Evolutionary conservation across 2,888 invertebrate genomes (phyloP).

Genomic region (Ichneumoninae sp.): DNA sequence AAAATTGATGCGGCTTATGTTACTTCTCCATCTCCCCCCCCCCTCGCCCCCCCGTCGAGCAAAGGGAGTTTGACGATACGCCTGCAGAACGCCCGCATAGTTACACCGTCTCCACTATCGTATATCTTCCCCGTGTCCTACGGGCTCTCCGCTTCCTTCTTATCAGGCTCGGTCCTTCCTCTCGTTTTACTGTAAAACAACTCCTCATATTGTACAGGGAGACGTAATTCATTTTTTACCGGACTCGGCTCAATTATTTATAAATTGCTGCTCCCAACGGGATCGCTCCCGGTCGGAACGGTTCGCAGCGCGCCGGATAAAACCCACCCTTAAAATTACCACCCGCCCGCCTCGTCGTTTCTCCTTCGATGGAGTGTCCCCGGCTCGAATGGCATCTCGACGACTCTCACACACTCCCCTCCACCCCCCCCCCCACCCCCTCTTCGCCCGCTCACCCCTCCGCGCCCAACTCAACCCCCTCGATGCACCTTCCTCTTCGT

Average conservation of each 20-base stretch:
- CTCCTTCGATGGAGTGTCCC: slow-evolving; percentile 49
- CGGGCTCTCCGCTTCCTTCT: slow-evolving; percentile 60
- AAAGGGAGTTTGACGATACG: slow-evolving; percentile 57
- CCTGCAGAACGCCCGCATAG: slow-evolving; percentile 10
- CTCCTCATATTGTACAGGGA: slow-evolving; percentile 84
- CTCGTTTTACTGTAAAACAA: slow-evolving; percentile 84
- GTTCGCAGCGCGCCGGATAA: slow-evolving; percentile 8
- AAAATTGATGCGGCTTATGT: slow-evolving; percentile 84
- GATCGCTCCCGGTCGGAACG: slow-evolving; percentile 67
- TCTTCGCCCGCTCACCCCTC: slow-evolving; percentile 47
- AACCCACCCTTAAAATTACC: slow-evolving; percentile 10
- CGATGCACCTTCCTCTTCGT: slow-evolving; percentile 42
- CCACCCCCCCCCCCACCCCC: slow-evolving; percentile 38
- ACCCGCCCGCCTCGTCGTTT: slow-evolving; percentile 32
- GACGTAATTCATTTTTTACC: slow-evolving; percentile 85
- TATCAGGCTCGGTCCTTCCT: slow-evolving; percentile 79
- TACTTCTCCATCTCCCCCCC: slow-evolving; percentile 66
- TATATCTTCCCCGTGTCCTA: slow-evolving; percentile 34
- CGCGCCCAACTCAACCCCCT: slow-evolving; percentile 35
- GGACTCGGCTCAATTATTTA: slow-evolving; percentile 85
- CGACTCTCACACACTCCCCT: slow-evolving; percentile 47
- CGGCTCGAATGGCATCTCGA: slow-evolving; percentile 61
- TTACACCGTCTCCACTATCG: slow-evolving; percentile 45
- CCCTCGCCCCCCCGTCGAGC: slow-evolving; percentile 40
- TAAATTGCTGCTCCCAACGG: slow-evolving; percentile 84